phyloP scores from a whole-genome alignment of 2,888 invertebrate genomes.

The Dioctria linearis region DNA sequence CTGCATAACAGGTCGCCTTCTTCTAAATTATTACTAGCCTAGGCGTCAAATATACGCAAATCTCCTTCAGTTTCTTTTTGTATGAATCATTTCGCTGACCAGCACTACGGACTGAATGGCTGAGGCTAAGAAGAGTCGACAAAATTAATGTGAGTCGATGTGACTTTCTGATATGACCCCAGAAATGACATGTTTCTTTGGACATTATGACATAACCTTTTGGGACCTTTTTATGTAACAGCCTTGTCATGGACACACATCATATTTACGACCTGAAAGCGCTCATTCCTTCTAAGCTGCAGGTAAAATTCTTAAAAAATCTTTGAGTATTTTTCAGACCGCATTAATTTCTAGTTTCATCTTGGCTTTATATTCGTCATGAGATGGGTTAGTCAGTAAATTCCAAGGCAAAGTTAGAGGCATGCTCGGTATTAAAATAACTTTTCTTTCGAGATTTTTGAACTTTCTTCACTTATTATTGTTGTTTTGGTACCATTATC shows the following conservation, averaged over 20 bases:
- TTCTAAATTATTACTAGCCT: background rate
- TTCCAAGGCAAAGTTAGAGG: no score
- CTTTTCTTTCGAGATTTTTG: no score
- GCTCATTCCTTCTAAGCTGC: slow-evolving; percentile 1
- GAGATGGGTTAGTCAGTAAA: no score
- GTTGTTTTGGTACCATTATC: no score
- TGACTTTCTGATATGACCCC: slow-evolving; percentile 38
- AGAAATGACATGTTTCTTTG: slow-evolving; percentile 29
- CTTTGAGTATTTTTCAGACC: background rate
- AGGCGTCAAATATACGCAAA: slow-evolving; percentile 30
- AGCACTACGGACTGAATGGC: background rate
- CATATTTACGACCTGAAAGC: slow-evolving; percentile 28
- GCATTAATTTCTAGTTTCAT: no score
- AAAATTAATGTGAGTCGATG: slow-evolving; percentile 30
- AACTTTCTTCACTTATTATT: no score
- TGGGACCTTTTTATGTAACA: slow-evolving; percentile 16
- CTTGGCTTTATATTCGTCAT: no score
- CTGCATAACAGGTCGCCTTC: slow-evolving; percentile 16
- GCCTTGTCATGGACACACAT: slow-evolving; percentile 41
- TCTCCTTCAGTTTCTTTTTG: slow-evolving; percentile 4
- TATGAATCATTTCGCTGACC: slow-evolving; percentile 3
- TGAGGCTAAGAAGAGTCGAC: background rate
- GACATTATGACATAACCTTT: slow-evolving; percentile 33
- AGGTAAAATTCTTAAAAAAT: background rate
- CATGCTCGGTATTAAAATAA: no score